Evolutionary conservation across 2,888 invertebrate genomes (phyloP), one percentile per base, ranked within the genome.

Genomic region (Scaptomyza polygonia): DNA sequence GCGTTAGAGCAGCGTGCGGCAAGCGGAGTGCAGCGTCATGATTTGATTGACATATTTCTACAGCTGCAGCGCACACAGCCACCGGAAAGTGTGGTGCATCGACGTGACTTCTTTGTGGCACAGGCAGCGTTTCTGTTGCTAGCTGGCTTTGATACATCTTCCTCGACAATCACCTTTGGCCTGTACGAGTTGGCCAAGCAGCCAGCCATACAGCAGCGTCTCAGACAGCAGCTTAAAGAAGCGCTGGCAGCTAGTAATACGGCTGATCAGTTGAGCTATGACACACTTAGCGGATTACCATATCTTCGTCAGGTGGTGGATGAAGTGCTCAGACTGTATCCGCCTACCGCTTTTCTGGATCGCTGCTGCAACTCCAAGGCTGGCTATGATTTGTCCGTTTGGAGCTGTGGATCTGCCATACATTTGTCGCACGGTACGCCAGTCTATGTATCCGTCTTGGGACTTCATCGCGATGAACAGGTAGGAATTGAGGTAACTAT

Each of bases 1-100:
- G 90, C 91, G 0, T 89, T 93, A 25, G 71, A 83, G 0, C 83
- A 91, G 5, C 89, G 93, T 1, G 88, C 90, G 36, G 72, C 85
- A 3, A 89, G 89, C 9, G 92, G 91, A 0, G 61, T 73, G 1
- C 89, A 89, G 29, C 86, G 93, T 5, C 89, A 92, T 45, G 93
- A 93, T 77, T 88, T 93, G 4, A 91, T 93, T 14, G 93, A 93
- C 45, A 85, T 92, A 14, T 86, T 93, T n/a, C 76, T 93, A 47
- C 90, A 91, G 29, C 61, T 93, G 29, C 91, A 89, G 55, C 86
- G 90, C 29, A 77, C 72, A 11, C 75, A 65, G 45, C 70, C 56
- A 1, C 44, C 29, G 36, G 72, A 74, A 8, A 82, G 79, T 18
- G 77, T 90, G 5, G 64, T 75, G 1, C 72, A 83, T 29, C 72